Evolutionary conservation across 1,140 invertebrate genomes (phyloP).

Genomic region (Aphelinus certus): DNA sequence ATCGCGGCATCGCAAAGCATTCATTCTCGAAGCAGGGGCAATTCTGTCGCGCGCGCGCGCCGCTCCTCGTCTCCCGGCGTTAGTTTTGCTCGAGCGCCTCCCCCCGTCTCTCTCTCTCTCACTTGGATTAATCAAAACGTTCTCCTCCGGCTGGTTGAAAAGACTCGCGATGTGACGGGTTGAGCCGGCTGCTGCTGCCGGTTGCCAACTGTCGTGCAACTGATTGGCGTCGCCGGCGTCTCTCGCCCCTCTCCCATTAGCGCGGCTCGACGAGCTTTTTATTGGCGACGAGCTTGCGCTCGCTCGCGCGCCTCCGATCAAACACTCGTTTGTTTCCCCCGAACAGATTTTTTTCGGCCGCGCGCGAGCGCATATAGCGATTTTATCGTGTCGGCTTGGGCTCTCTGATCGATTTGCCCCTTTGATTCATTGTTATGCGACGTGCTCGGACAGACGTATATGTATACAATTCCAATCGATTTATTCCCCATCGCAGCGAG

Average conservation of each 20-base stretch:
- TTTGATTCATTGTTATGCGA: no score
- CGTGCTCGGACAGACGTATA: no score
- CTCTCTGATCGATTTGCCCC: no score
- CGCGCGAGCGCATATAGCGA: no score
- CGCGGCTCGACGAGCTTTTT: conserved; percentile 21
- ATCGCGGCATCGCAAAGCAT: not conserved
- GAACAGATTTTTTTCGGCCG: not conserved
- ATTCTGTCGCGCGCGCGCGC: no score
- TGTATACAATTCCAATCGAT: no score
- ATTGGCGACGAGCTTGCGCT: not conserved
- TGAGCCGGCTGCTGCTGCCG: conserved; percentile 1
- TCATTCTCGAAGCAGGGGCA: not conserved
- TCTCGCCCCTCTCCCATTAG: conserved; percentile 8
- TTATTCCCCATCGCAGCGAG: no score
- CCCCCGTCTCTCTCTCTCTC: not conserved
- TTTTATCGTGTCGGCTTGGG: no score
- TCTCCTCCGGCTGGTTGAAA: not conserved
- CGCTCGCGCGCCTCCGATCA: not conserved
- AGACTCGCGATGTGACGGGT: not conserved
- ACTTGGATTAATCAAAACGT: conserved; percentile 20
- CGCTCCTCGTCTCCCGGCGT: no score
- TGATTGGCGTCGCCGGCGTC: not conserved
- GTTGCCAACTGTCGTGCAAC: conserved; percentile 10
- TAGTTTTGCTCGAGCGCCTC: not conserved
- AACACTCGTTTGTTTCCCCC: conserved; percentile 19